Percentiles rank a stretch among this genome's conserved stretches.
Evolutionary conservation across 2,113 vertebrate genomes (phyloP).

Genomic region (Hepsetus odoe): DNA sequence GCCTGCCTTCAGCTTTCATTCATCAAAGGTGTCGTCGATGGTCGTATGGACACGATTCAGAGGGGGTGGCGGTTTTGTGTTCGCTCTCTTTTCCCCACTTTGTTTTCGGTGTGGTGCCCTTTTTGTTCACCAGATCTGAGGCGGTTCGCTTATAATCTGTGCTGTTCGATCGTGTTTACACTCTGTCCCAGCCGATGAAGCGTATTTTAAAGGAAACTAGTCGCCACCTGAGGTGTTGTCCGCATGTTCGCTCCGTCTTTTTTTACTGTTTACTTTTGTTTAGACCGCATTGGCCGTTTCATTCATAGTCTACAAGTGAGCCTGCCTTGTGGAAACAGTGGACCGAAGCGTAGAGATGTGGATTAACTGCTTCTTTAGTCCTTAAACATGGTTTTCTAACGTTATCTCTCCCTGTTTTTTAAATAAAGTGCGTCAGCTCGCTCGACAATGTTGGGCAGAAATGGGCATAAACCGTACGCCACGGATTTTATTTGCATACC

Average conservation of each 20-base stretch:
- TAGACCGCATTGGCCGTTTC: background rate
- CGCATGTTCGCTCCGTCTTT: background rate
- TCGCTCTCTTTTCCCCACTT: conserved; percentile 15
- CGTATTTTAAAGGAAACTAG: background rate
- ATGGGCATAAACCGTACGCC: conserved; percentile 11
- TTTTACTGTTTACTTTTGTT: background rate
- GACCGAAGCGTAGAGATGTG: background rate
- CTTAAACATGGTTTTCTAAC: background rate
- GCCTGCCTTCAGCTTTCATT: conserved; percentile 9
- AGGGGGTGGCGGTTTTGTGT: conserved; percentile 20
- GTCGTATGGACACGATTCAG: background rate
- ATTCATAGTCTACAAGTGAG: background rate
- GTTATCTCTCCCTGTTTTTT: background rate
- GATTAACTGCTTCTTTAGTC: background rate
- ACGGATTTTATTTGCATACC: conserved; percentile 15
- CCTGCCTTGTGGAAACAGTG: background rate
- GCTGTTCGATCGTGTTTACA: conserved; percentile 26
- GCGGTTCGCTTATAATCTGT: background rate
- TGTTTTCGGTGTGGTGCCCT: conserved; percentile 14
- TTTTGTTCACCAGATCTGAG: background rate
- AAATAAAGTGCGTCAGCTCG: conserved; percentile 16
- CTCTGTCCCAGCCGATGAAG: background rate
- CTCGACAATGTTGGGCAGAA: background rate
- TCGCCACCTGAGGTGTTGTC: background rate
- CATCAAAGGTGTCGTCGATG: conserved; percentile 3